phyloP scores from a whole-genome alignment of 1,140 invertebrate genomes.

The Coboldia fuscipes region DNA sequence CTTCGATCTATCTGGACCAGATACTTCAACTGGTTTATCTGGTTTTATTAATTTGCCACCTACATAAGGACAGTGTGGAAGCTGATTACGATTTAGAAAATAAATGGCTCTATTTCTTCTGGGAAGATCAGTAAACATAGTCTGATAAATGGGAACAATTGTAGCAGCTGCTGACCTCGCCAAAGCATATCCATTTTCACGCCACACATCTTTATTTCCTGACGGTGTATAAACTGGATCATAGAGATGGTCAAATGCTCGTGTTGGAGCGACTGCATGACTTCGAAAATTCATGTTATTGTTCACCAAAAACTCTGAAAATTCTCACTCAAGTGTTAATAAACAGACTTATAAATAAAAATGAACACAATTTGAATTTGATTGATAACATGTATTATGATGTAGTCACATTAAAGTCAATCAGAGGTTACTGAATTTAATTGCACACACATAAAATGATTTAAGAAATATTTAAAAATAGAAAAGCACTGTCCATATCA shows the following conservation, averaged over 20 bases:
- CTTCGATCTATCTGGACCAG: constrained; percentile 1
- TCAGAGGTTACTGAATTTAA: too few species aligned
- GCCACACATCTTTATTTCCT: constrained; percentile 1
- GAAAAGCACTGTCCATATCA: too few species aligned
- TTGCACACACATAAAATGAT: too few species aligned
- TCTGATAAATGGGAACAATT: constrained; percentile 1
- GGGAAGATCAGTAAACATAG: constrained; percentile 22
- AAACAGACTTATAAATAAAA: too few species aligned
- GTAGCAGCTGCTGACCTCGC: constrained; percentile 1
- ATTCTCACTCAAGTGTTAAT: too few species aligned
- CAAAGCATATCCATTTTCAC: neutral
- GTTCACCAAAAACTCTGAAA: too few species aligned
- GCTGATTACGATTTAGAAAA: constrained; percentile 1
- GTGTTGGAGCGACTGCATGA: neutral
- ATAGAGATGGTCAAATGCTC: constrained; percentile 4
- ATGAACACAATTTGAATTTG: too few species aligned
- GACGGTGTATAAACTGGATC: constrained; percentile 3
- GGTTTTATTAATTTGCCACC: neutral
- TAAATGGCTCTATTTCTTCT: constrained; percentile 1
- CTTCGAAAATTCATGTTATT: neutral
- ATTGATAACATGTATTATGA: too few species aligned
- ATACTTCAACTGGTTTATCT: neutral
- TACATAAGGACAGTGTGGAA: neutral
- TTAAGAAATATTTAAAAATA: too few species aligned
- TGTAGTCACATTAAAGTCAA: too few species aligned